Percentiles rank a stretch among this genome's conserved stretches.
These are phyloP conservation scores for Busseola fusca DNA, from an alignment of 2,888 invertebrate species.

Conservation along the genomic window DNA sequence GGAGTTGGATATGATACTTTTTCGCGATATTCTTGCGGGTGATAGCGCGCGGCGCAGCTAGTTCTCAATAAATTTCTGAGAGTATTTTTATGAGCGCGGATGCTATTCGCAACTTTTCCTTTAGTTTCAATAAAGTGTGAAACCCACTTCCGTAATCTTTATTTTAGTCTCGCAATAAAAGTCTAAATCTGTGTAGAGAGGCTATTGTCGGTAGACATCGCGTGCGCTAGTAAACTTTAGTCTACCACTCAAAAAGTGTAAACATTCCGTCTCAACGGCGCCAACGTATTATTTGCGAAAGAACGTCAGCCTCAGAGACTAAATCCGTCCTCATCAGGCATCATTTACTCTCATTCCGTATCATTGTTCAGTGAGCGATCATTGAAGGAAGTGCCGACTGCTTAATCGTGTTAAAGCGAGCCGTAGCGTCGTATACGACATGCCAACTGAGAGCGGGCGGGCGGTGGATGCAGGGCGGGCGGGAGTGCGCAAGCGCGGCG, in stretches of 20 bases:
- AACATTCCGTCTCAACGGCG: slow-evolving; percentile 51
- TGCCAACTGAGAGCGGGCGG: slow-evolving; percentile 53
- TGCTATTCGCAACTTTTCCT: slow-evolving; percentile 45
- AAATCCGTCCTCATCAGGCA: slow-evolving; percentile 43
- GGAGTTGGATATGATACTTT: not conserved
- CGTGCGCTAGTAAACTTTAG: slow-evolving; percentile 62
- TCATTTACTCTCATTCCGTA: slow-evolving; percentile 37
- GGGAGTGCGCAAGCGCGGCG: slow-evolving; percentile 81
- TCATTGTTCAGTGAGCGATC: slow-evolving; percentile 44
- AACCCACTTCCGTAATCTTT: slow-evolving; percentile 57
- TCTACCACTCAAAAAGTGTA: slow-evolving; percentile 53
- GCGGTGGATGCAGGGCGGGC: slow-evolving; percentile 68
- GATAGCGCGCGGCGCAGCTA: not conserved
- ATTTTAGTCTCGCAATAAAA: slow-evolving; percentile 60
- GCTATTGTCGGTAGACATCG: slow-evolving; percentile 59
- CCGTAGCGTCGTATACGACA: slow-evolving; percentile 54
- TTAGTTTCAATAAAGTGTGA: slow-evolving; percentile 46
- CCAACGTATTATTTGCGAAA: slow-evolving; percentile 59
- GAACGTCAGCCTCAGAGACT: slow-evolving; percentile 47
- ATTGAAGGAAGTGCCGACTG: slow-evolving; percentile 39
- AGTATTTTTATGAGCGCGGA: slow-evolving; percentile 48
- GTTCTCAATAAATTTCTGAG: slow-evolving; percentile 47
- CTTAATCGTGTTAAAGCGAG: slow-evolving; percentile 50
- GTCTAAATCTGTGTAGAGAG: slow-evolving; percentile 56
- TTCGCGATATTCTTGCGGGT: not conserved